Conservation (phyloP, 2,888 invertebrate genomes). For the Halocaridina rubra region DNA sequence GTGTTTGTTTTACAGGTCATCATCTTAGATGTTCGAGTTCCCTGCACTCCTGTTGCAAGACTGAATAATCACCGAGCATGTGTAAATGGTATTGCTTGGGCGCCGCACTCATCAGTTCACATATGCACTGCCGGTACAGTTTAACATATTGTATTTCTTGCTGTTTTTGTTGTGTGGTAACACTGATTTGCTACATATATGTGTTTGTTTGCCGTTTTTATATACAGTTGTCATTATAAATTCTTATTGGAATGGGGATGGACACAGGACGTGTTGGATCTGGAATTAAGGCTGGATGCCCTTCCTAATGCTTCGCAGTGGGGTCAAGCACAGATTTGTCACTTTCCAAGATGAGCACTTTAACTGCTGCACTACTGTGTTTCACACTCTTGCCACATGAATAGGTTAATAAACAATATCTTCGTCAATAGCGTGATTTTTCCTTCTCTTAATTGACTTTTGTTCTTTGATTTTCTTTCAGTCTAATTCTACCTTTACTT, state of each 20-base stretch:
- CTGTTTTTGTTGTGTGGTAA: background rate
- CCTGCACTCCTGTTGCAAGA: slow-evolving; percentile 73
- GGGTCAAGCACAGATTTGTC: no score
- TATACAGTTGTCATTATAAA: no score
- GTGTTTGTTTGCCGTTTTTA: no score
- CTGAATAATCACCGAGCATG: slow-evolving; percentile 98
- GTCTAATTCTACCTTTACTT: background rate
- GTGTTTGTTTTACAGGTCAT: slow-evolving; percentile 69
- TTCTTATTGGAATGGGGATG: no score
- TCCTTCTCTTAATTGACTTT: background rate
- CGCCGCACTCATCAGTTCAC: slow-evolving; percentile 99
- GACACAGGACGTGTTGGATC: no score
- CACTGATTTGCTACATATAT: no score
- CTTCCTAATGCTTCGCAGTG: no score
- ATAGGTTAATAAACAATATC: no score
- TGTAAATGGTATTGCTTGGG: slow-evolving; percentile 99
- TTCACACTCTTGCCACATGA: no score
- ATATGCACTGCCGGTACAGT: slow-evolving; percentile 89
- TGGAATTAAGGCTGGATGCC: no score
- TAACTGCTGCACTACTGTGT: no score
- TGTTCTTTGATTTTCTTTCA: background rate
- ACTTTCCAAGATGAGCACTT: no score
- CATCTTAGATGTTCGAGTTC: slow-evolving; percentile 73
- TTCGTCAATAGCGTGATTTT: background rate
- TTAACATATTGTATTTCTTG: background rate